Conservation (phyloP, 2,113 vertebrate species). For the Notothenia rossii region DNA sequence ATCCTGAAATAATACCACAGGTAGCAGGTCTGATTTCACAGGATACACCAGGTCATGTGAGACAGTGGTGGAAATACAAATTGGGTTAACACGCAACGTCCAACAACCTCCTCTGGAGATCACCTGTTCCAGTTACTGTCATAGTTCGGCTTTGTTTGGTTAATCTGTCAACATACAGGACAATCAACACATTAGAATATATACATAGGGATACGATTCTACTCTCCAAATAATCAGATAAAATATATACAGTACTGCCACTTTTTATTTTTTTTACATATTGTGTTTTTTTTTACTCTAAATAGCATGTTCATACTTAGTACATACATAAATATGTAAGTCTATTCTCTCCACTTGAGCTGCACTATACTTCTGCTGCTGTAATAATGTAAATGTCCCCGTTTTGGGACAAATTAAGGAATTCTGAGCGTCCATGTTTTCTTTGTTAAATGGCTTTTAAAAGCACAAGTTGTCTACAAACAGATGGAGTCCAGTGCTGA, state of each 20-base stretch:
- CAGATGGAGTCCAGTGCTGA: slow-evolving; percentile 27
- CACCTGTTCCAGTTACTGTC: slow-evolving; percentile 16
- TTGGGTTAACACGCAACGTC: slow-evolving; percentile 69
- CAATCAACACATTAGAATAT: background rate
- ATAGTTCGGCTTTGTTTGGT: slow-evolving; percentile 4
- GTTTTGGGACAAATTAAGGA: too few relatives aligned
- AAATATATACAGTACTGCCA: too few relatives aligned
- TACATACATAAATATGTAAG: too few relatives aligned
- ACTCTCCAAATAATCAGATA: background rate
- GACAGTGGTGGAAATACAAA: slow-evolving; percentile 77
- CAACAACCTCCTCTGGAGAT: slow-evolving; percentile 36
- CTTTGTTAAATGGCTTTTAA: slow-evolving; percentile 1
- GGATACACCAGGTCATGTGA: slow-evolving; percentile 81
- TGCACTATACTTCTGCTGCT: too few relatives aligned
- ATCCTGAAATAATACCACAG: slow-evolving; percentile 87
- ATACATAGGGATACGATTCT: background rate
- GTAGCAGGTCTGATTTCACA: slow-evolving; percentile 79
- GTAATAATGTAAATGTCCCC: too few relatives aligned
- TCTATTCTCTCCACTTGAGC: too few relatives aligned
- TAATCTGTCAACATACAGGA: background rate
- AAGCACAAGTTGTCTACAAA: background rate
- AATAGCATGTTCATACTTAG: too few relatives aligned
- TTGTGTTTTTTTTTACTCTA: too few relatives aligned
- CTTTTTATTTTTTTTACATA: too few relatives aligned
- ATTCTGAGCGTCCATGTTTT: background rate